Base-by-base conservation (phyloP, 2,797 vertebrate genomes). In the Platalea minor region DNA sequence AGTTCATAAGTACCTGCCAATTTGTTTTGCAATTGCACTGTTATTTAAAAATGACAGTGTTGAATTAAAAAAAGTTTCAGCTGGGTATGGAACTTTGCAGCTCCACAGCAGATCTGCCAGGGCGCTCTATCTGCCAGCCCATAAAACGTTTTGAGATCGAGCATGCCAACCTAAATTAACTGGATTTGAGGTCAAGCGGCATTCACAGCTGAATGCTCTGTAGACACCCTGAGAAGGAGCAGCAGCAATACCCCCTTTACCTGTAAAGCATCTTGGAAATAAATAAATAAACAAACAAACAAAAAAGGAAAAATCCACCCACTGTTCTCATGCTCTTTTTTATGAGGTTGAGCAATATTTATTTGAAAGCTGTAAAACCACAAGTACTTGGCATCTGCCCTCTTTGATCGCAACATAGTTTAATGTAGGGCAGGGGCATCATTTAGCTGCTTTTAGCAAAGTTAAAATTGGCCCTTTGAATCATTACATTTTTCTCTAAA, bases 11-110 rank as follows among this genome's bases (percentile, higher is more conserved):
- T 72, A 91, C 73, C 93, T 95, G 91, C 89, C 93, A 88, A 77
- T 88, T 93, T 79, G 73, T 90, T 86, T 93, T 85, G 83, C 68
- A 92, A 92, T 83, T 85, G 73, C 93, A 83, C 68, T 69, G 86
- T 83, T 83, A 90, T 91, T 96, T 88, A 82, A 92, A 88, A 96
- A 86, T 61, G 76, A 81, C 67, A 61, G 86, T 24, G 31, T 50
- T 54, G 50, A 87, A 91, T 90, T 88, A 16, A 65, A 78, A 74
- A 68, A 68, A 64, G 50, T 89, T 88, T 90, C 60, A 70, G 43
- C 64, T 53, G n/a, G 84, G 60, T 85, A 82, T 60, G 68, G 93
- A 90, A 85, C 86, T 83, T 89, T 53, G 85, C 88, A 85, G 76
- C 68, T 83, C 80, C 63, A 41, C 0, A 5, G 43, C 70, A 75